A percentile compares a stretch with the other conserved stretches of the same genome.
These are phyloP conservation scores for Rhagoletis pomonella DNA, from an alignment of 1,140 invertebrate species.

Conservation along the genomic window DNA sequence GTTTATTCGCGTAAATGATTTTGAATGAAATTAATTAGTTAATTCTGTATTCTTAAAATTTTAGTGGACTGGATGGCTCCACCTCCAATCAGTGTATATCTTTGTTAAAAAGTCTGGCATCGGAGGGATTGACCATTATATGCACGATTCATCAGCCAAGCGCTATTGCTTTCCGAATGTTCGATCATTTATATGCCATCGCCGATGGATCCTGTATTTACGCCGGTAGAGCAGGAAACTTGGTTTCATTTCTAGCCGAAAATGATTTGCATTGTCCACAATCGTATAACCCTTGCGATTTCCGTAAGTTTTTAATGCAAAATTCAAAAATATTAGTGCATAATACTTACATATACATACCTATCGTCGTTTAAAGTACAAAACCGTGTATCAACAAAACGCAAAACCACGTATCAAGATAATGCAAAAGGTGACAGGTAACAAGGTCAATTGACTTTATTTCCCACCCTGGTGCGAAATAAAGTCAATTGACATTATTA, in stretches of 20 bases:
- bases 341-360: too few relatives aligned
- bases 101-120: constrained; percentile 86
- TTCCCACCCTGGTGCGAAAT: too few relatives aligned
- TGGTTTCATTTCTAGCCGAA: constrained; percentile 86
- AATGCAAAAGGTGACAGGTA: constrained; percentile 51
- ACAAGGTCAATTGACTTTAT: too few relatives aligned
- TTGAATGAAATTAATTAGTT: too few relatives aligned
- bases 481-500: too few relatives aligned
- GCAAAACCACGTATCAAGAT: not conserved
- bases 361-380: too few relatives aligned
- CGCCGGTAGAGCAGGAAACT: constrained; percentile 81
- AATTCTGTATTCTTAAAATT: too few relatives aligned
- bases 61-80: constrained; percentile 93
- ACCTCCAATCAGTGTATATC: constrained; percentile 92
- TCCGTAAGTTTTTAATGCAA: constrained; percentile 84
- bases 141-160: constrained; percentile 96
- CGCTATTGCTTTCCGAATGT: constrained; percentile 89
- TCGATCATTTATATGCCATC: constrained; percentile 91
- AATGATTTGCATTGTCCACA: constrained; percentile 86
- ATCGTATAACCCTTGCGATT: constrained; percentile 94
- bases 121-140: constrained; percentile 92
- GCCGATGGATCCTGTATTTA: constrained; percentile 89
- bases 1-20: too few relatives aligned
- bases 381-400: too few relatives aligned
- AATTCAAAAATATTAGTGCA: too few relatives aligned